Conservation (phyloP, 1,140 invertebrate genomes). For the Calephelis nemesis region DNA sequence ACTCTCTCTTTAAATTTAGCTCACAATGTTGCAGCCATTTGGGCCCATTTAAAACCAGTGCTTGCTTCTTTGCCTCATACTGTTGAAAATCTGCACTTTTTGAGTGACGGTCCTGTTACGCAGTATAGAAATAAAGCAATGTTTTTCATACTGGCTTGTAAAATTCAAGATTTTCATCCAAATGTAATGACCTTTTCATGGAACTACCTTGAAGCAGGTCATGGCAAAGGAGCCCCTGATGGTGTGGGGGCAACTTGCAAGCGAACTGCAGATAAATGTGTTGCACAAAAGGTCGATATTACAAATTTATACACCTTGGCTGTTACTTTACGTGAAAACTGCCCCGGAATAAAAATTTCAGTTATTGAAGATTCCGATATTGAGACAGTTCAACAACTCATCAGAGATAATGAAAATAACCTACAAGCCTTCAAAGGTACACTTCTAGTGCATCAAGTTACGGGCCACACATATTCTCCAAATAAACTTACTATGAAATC, state of each 20-base stretch:
- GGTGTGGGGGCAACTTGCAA: conserved; percentile 30
- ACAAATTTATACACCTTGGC: conserved; percentile 37
- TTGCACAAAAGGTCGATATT: conserved; percentile 35
- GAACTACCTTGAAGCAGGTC: not conserved
- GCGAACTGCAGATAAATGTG: conserved; percentile 29
- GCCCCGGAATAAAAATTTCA: conserved; percentile 30
- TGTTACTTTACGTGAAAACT: conserved; percentile 36
- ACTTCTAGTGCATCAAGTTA: conserved; percentile 29
- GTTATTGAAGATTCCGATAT: conserved; percentile 34
- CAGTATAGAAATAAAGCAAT: conserved; percentile 1
- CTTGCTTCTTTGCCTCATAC: not conserved
- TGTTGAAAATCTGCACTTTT: not conserved
- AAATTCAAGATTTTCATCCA: not conserved
- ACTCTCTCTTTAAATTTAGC: conserved; percentile 36
- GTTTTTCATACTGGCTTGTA: not conserved
- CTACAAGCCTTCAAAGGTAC: conserved; percentile 37
- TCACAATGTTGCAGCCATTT: conserved; percentile 38
- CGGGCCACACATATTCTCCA: conserved; percentile 25
- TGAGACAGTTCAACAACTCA: not conserved
- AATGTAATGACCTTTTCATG: not conserved
- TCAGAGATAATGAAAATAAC: not conserved
- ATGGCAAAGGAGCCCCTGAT: not conserved
- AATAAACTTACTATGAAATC: conserved; percentile 27
- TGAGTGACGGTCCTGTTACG: conserved; percentile 1
- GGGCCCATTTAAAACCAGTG: conserved; percentile 21